These are phyloP conservation scores for Ursus arctos DNA, from an alignment of 2,113 vertebrate species.

Conservation along the genomic window DNA sequence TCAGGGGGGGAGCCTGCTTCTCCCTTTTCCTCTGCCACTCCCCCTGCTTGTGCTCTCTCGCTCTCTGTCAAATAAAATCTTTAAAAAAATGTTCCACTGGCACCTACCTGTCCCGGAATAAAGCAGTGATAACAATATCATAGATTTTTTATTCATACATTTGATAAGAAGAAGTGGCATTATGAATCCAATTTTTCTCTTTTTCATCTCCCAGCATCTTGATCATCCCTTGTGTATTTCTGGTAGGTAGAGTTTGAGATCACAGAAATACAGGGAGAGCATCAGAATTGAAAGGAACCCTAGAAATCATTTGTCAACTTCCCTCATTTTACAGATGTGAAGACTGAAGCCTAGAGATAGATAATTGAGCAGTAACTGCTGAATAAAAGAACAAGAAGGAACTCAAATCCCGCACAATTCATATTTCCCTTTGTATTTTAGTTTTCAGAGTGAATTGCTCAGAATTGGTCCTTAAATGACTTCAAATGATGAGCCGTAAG, in stretches of 20 bases:
- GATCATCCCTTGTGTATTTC: neutral
- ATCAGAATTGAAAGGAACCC: slow-evolving; percentile 34
- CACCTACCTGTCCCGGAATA: neutral
- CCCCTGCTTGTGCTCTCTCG: no score
- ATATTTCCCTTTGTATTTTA: slow-evolving; percentile 1
- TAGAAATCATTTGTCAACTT: slow-evolving; percentile 39
- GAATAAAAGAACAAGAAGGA: slow-evolving; percentile 1
- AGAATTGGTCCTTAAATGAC: neutral
- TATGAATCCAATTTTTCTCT: neutral
- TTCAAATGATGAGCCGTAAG: slow-evolving; percentile 30
- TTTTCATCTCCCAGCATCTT: neutral
- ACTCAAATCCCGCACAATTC: neutral
- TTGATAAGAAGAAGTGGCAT: neutral
- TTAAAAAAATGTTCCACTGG: neutral
- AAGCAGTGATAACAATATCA: neutral
- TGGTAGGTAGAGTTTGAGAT: neutral
- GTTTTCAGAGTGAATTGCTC: slow-evolving; percentile 24
- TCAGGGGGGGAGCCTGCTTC: no score
- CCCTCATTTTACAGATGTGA: neutral
- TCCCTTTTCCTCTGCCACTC: no score
- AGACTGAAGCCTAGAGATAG: neutral
- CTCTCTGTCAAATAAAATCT: no score
- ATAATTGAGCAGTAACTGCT: neutral
- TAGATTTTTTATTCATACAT: neutral
- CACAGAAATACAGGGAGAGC: neutral